phyloP scores from a whole-genome alignment of 2,113 vertebrate genomes.

The Xenopus tropicalis region UCB_Xtro_10.0 CM004443.2:165661501-165662000 shows the following conservation, averaged over 20 bases:
- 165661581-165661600: neutral
- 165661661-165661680: conserved; percentile 13
- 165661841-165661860: neutral
- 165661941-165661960: no score
- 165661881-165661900: no score
- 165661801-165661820: no score
- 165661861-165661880: no score
- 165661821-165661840: neutral
- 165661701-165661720: neutral
- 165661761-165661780: neutral
- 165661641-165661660: conserved; percentile 18
- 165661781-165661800: neutral
- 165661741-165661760: conserved; percentile 18
- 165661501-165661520: no score
- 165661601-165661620: neutral
- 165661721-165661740: neutral
- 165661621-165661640: neutral
- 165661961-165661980: no score
- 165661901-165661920: no score
- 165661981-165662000: no score
- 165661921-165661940: no score
- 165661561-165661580: neutral
- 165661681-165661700: conserved; percentile 4
- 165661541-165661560: neutral
- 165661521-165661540: neutral